These are phyloP conservation scores for Montipora sp. DNA, from an alignment of 64 coral and sea anemone genomes.

Conservation along the genomic window DNA sequence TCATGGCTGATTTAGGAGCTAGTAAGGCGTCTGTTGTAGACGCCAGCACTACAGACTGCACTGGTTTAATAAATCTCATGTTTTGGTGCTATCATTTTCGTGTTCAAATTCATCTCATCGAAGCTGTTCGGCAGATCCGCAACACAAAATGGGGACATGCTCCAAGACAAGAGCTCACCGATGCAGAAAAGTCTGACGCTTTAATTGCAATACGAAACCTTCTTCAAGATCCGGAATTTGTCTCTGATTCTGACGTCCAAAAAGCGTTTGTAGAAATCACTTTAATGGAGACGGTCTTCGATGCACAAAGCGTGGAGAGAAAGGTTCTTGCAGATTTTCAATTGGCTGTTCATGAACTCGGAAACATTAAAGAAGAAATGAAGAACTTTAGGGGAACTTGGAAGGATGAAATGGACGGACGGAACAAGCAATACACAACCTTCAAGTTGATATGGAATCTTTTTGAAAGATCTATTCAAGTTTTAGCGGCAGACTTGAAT, in stretches of 20 bases:
- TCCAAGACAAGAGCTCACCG: conserved; percentile 58
- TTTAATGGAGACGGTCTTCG: conserved; percentile 30
- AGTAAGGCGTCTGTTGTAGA: conserved; percentile 32
- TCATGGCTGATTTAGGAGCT: conserved; percentile 74
- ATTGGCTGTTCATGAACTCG: conserved; percentile 8
- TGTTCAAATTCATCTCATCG: conserved; percentile 16
- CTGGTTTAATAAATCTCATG: conserved; percentile 61
- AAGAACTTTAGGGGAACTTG: neutral
- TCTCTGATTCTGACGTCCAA: conserved; percentile 48
- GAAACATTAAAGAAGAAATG: neutral
- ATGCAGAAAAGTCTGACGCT: conserved; percentile 41
- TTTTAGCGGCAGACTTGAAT: neutral
- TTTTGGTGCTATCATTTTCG: conserved; percentile 54
- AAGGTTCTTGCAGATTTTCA: conserved; percentile 54
- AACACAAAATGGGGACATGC: conserved; percentile 76
- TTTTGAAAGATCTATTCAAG: neutral
- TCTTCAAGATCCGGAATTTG: conserved; percentile 55
- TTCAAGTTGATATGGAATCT: neutral
- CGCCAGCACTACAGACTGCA: conserved; percentile 58
- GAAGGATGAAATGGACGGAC: neutral
- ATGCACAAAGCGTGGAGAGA: conserved; percentile 53
- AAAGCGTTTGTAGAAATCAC: conserved; percentile 35
- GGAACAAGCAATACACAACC: neutral
- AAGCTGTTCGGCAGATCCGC: conserved; percentile 48
- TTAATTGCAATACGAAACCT: conserved; percentile 32